Evolutionary conservation across 1,140 invertebrate genomes (phyloP).

Genomic region (Chymomyza costata): DNA sequence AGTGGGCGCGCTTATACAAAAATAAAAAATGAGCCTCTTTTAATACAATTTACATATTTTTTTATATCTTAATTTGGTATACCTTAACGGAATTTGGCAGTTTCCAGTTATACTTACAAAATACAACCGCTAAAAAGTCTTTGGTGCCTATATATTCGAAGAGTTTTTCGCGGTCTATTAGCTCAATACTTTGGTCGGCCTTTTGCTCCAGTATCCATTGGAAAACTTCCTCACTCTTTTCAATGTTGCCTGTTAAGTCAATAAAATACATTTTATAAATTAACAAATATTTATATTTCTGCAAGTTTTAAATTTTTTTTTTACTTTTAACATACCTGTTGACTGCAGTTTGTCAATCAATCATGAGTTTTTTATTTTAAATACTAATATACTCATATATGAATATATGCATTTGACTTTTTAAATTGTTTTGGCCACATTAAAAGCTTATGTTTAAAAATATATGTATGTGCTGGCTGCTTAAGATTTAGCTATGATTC

Average conservation of each 20-base stretch:
- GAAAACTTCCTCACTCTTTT: slow-evolving; percentile 89
- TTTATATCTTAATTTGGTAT: slow-evolving; percentile 23
- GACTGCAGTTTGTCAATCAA: slow-evolving; percentile 72
- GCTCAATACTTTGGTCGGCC: slow-evolving; percentile 94
- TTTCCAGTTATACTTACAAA: slow-evolving; percentile 85
- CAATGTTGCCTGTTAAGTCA: slow-evolving; percentile 84
- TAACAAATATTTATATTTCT: neutral
- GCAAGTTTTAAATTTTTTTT: too few relatives aligned
- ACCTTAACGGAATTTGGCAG: slow-evolving; percentile 37
- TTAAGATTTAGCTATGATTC: too few relatives aligned
- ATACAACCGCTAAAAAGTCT: slow-evolving; percentile 94
- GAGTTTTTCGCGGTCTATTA: slow-evolving; percentile 89
- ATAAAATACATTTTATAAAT: slow-evolving; percentile 9
- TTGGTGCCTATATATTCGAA: slow-evolving; percentile 92
- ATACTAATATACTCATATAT: too few relatives aligned
- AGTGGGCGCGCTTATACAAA: slow-evolving; percentile 47
- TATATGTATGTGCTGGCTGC: too few relatives aligned
- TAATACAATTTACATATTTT: slow-evolving; percentile 10
- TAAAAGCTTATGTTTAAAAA: too few relatives aligned
- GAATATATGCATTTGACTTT: too few relatives aligned
- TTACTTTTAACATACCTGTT: slow-evolving; percentile 56
- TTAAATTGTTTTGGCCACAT: too few relatives aligned
- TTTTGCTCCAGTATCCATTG: slow-evolving; percentile 95
- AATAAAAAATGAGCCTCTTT: slow-evolving; percentile 16
- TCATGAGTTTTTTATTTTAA: slow-evolving; percentile 27